Conservation (phyloP, 2,888 invertebrate genomes). For the Congeria kusceri region DNA sequence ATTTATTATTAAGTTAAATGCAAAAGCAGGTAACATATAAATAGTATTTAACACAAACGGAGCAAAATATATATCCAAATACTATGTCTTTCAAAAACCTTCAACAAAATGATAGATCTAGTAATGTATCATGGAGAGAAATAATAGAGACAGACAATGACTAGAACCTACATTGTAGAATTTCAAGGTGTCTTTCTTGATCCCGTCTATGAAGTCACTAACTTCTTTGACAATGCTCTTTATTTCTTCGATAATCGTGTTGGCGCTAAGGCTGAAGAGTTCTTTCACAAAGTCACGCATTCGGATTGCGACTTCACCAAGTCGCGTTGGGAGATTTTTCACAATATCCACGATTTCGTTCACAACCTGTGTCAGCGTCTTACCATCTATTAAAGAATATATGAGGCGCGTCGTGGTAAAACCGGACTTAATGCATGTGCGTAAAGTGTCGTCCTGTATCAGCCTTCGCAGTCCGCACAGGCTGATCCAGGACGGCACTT, state of each 20-base stretch:
- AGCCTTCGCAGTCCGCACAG: no score
- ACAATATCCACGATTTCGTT: background rate
- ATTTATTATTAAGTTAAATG: no score
- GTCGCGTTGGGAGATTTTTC: constrained; percentile 1
- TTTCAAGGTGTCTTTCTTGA: constrained; percentile 37
- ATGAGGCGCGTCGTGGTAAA: no score
- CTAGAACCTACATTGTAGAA: constrained; percentile 44
- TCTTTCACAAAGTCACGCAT: constrained; percentile 2
- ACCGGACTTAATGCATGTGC: no score
- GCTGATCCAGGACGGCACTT: no score
- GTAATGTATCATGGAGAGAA: no score
- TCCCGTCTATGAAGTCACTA: constrained; percentile 43
- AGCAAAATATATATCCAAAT: no score
- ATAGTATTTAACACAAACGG: no score
- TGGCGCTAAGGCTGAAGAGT: background rate
- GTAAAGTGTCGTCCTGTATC: no score
- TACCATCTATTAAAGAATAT: background rate
- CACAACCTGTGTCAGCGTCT: background rate
- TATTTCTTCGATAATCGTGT: constrained; percentile 3
- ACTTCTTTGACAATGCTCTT: constrained; percentile 34
- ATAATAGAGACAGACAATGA: background rate
- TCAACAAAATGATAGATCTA: no score
- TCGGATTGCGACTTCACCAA: background rate
- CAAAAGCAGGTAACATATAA: no score
- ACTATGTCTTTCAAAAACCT: no score